These are phyloP conservation scores for Excalfactoria chinensis DNA, from an alignment of 2,113 vertebrate species.

Conservation along the genomic window DNA sequence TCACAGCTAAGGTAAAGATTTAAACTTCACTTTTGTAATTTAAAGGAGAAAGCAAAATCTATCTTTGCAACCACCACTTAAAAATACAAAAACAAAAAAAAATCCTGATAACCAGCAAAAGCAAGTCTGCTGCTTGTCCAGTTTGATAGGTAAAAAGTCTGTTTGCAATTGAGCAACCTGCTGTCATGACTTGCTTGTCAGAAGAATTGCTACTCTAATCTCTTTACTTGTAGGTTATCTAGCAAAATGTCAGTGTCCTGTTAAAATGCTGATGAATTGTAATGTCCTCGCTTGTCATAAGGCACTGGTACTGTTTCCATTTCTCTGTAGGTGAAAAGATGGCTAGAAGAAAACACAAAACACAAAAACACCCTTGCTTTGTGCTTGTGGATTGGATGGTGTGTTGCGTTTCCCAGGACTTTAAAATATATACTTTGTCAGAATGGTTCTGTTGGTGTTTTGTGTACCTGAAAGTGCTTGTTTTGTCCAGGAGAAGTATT, in stretches of 20 bases:
- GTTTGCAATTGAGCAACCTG: background rate
- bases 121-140: background rate
- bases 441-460: background rate
- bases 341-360: background rate
- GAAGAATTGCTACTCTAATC: background rate
- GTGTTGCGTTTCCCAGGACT: background rate
- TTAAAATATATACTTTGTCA: background rate
- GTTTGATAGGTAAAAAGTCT: background rate
- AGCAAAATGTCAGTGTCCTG: background rate
- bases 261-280: background rate
- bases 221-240: background rate
- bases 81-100: background rate
- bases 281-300: background rate
- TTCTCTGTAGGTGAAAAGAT: background rate
- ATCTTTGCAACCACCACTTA: background rate
- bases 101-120: no score
- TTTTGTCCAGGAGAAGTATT: background rate
- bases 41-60: background rate
- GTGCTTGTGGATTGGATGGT: background rate
- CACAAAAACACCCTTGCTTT: background rate
- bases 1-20: slow-evolving; percentile 89
- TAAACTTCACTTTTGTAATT: background rate
- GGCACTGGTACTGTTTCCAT: background rate
- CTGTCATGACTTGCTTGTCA: background rate
- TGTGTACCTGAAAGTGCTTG: background rate